Conservation (phyloP, 2,113 vertebrate species). For the Thunnus thynnus region DNA sequence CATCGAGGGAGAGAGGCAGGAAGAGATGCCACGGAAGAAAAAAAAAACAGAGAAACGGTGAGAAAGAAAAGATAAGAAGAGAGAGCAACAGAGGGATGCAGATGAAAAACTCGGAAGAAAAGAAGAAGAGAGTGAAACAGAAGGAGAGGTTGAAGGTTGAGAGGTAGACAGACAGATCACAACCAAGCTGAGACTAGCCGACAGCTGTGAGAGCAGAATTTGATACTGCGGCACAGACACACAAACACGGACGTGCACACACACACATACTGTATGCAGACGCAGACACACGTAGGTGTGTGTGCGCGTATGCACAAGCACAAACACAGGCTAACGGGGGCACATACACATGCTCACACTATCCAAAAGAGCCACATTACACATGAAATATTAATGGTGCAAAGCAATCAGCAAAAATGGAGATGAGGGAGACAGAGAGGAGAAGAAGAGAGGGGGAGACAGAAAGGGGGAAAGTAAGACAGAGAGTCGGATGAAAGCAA, state of each 20-base stretch:
- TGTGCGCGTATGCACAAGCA: not conserved
- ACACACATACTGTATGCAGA: constrained; percentile 41
- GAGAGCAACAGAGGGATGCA: constrained; percentile 32
- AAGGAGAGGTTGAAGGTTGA: constrained; percentile 82
- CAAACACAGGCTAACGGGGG: constrained; percentile 31
- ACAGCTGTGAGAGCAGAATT: constrained; percentile 86
- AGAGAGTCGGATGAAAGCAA: constrained; percentile 62
- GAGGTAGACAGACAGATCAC: constrained; percentile 82
- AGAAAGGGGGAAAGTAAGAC: constrained; percentile 5
- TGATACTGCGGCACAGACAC: constrained; percentile 81
- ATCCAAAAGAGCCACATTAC: constrained; percentile 85
- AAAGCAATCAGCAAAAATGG: constrained; percentile 85
- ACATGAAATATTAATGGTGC: constrained; percentile 86
- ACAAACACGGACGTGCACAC: constrained; percentile 53
- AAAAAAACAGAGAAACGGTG: constrained; percentile 15
- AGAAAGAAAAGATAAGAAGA: constrained; percentile 38
- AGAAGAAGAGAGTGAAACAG: constrained; percentile 67
- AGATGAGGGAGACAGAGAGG: constrained; percentile 73
- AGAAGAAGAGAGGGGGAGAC: constrained; percentile 35
- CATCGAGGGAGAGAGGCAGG: constrained; percentile 18
- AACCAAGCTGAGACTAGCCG: constrained; percentile 73
- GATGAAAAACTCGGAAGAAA: constrained; percentile 53
- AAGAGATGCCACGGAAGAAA: constrained; percentile 34
- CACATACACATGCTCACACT: constrained; percentile 71
- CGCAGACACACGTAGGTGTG: not conserved